These are phyloP conservation scores for Ceratosolen fusciceps DNA, from an alignment of 1,140 invertebrate species.

Conservation along the genomic window DNA sequence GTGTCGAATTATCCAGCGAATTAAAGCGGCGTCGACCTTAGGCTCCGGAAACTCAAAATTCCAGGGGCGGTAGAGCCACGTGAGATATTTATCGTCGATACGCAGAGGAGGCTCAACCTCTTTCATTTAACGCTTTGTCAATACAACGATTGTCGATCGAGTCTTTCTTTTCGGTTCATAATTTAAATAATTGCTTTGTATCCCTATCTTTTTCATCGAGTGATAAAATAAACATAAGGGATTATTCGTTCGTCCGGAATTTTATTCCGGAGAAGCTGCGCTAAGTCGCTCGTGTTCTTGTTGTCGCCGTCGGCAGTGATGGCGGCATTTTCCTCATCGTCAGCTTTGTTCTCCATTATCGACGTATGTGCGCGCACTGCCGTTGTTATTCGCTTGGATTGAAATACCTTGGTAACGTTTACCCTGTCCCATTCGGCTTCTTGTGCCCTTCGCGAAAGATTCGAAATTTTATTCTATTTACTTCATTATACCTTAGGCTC, in stretches of 20 bases:
- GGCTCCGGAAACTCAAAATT: constrained; percentile 25
- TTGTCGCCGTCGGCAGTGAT: constrained; percentile 1
- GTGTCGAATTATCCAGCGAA: constrained; percentile 9
- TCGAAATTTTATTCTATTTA: not conserved
- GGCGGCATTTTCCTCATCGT: not conserved
- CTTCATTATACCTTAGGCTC: not conserved
- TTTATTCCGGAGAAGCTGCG: constrained; percentile 5
- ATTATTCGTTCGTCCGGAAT: too few species aligned
- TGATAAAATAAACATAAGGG: constrained; percentile 22
- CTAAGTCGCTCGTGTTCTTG: not conserved
- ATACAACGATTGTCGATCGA: not conserved
- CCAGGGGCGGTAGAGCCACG: not conserved
- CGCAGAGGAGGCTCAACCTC: not conserved
- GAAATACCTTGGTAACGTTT: constrained; percentile 52
- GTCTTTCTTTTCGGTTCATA: not conserved
- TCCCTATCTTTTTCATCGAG: constrained; percentile 30
- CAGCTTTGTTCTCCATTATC: constrained; percentile 40
- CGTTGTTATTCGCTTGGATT: not conserved
- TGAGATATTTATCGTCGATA: constrained; percentile 22
- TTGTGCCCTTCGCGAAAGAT: not conserved
- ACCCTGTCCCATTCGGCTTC: not conserved
- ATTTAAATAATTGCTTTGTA: constrained; percentile 32
- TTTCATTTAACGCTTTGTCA: not conserved
- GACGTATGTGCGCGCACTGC: not conserved
- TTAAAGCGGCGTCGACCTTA: not conserved